These are phyloP conservation scores for Synanthedon vespiformis DNA, from an alignment of 2,888 invertebrate species.

Conservation along the genomic window DNA sequence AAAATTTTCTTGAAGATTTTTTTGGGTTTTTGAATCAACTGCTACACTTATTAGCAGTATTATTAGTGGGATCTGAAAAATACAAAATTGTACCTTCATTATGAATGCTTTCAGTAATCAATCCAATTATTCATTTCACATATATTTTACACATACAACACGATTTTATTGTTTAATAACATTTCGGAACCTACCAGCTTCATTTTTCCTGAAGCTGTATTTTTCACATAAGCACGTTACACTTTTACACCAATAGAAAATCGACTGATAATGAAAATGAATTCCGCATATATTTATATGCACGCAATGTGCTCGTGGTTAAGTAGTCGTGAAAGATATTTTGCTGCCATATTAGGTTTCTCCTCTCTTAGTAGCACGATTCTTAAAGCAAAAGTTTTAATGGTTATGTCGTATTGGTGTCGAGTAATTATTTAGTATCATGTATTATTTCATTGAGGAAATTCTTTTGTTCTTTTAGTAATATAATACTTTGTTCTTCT, in stretches of 20 bases:
- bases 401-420: not conserved
- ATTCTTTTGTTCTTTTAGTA: not conserved
- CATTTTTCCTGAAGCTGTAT: conserved; percentile 51
- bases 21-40: conserved; percentile 26
- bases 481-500: too few relatives aligned
- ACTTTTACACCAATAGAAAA: conserved; percentile 48
- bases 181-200: conserved; percentile 58
- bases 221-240: conserved; percentile 39
- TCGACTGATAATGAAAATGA: conserved; percentile 67
- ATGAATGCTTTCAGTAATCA: too few relatives aligned
- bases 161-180: conserved; percentile 18
- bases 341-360: conserved; percentile 44
- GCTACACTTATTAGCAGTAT: conserved; percentile 29
- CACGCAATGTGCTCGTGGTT: conserved; percentile 50
- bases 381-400: not conserved
- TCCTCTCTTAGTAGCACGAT: conserved; percentile 15
- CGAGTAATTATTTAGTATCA: not conserved
- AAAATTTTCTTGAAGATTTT: conserved; percentile 34
- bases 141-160: too few relatives aligned
- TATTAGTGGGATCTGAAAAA: conserved; percentile 47
- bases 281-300: conserved; percentile 69
- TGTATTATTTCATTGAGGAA: not conserved
- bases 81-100: too few relatives aligned
- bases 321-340: conserved; percentile 66
- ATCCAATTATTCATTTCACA: conserved; percentile 12